Evolutionary conservation across 1,140 invertebrate genomes (phyloP), one percentile per base, ranked within the genome.

Genomic region (Rhynchophorus ferrugineus): DNA sequence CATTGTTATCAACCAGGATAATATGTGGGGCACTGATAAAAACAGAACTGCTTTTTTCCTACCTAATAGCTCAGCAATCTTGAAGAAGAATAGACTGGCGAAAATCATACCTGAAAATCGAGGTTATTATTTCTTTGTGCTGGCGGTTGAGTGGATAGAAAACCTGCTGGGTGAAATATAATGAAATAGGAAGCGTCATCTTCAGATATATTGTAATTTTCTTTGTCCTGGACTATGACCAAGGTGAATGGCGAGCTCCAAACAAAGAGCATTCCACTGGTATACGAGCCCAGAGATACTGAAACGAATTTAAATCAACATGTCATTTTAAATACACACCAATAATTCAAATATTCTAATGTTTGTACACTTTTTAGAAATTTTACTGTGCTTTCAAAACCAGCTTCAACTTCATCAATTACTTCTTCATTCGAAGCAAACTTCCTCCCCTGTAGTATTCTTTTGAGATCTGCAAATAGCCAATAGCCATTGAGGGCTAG

Each of bases 41-140:
- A 49, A 22, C 16, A 57, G 9, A 2, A 59, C 1, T 1, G 44
- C 36, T 9, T 36, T 43, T 39, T 59, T 59, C 17, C 54, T 46
- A 2, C 58, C 58, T 29, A 78, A 56, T 1, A 7, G 46, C 5
- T 59, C 58, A 6, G 33, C 16, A 7, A 57, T 33, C 6, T 16
- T 14, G n/a, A 57, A 46, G 9, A 52, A 44, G 9, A 45, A 24
- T 8, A 52, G 14, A 19, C 33, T 44, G 17, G 42, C 24, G 11
- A 44, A 7, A 13, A 52, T 52, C 43, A 52, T 44, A 33, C 49
- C 49, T 52, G 19, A 14, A 52, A 52, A 0, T 6, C 2, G 34
- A 36, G 20, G 6, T 20, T 6, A 43, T 11, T 38, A 16, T 38
- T 14, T 17, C 37, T n/a, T 11, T n/a, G 8, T n/a, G 8, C 1